Percentiles rank a stretch among this genome's conserved stretches.
Conservation (phyloP, 2,797 vertebrate species). For the Oreonectes daqikongensis region DNA sequence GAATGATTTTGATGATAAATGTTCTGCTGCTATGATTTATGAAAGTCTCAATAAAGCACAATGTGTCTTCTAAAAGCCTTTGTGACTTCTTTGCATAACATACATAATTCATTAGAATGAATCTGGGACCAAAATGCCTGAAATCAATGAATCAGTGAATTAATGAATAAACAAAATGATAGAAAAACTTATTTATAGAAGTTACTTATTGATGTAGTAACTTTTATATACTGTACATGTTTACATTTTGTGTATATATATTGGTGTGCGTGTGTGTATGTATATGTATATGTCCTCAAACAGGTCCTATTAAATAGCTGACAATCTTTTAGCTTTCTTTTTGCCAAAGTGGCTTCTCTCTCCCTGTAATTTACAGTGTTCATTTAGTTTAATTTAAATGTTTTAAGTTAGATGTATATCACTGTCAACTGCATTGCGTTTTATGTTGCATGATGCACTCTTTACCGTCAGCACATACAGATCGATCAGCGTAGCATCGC, state of each 20-base stretch:
- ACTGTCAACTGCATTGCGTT: neutral
- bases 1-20: slow-evolving; percentile 7
- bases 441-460: neutral
- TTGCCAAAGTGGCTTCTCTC: too few species aligned
- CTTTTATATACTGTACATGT: neutral
- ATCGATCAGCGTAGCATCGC: neutral
- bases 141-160: slow-evolving; percentile 27
- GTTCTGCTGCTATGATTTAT: slow-evolving; percentile 20
- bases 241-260: slow-evolving; percentile 34
- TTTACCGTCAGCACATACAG: neutral
- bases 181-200: too few species aligned
- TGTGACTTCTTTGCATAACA: slow-evolving; percentile 27
- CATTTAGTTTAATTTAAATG: neutral
- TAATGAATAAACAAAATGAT: neutral
- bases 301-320: neutral
- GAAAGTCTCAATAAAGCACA: neutral
- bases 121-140: slow-evolving; percentile 6
- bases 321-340: neutral
- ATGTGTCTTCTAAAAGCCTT: slow-evolving; percentile 12
- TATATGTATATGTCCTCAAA: too few species aligned
- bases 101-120: slow-evolving; percentile 21
- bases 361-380: too few species aligned
- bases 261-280: too few species aligned
- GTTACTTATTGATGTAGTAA: neutral
- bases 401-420: neutral